Evolutionary conservation across 2,797 vertebrate species (phyloP).

Genomic region (Pelochelys cantorii): DNA sequence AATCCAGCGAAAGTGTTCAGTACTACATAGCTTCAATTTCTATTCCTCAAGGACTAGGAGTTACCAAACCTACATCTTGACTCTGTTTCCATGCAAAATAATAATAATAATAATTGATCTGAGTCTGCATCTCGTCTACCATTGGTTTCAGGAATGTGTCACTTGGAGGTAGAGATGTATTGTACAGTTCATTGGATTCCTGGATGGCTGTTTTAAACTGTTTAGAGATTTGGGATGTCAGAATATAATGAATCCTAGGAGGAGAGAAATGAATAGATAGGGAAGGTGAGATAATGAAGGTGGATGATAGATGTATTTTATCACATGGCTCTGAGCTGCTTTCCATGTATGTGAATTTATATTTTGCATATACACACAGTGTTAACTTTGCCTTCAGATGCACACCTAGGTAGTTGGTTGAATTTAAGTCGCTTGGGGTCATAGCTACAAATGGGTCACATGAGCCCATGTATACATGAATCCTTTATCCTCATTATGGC

Average conservation of each 20-base stretch:
- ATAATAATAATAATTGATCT: not conserved
- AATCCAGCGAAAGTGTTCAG: not conserved
- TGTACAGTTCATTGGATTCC: not conserved
- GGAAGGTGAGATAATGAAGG: not conserved
- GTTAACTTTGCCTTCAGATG: not conserved
- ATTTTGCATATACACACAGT: accelerated
- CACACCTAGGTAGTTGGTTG: accelerated
- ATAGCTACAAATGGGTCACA: not conserved
- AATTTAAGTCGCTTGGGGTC: not conserved
- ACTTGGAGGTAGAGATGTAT: not conserved
- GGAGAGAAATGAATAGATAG: not conserved
- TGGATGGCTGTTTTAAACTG: not conserved
- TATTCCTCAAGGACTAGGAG: not conserved
- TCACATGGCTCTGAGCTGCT: not conserved
- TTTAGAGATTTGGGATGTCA: not conserved
- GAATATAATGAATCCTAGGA: not conserved
- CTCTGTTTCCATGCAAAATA: too few relatives aligned
- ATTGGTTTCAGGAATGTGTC: not conserved
- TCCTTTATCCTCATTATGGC: not conserved
- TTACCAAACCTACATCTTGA: not conserved
- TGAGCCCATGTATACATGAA: not conserved
- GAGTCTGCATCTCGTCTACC: not conserved
- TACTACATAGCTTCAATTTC: not conserved
- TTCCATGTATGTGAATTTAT: not conserved
- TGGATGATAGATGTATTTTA: accelerated